Percentiles rank a stretch among this genome's conserved stretches.
Evolutionary conservation across 2,113 vertebrate genomes (phyloP).

Genomic region (Dromaius novaehollandiae): DNA sequence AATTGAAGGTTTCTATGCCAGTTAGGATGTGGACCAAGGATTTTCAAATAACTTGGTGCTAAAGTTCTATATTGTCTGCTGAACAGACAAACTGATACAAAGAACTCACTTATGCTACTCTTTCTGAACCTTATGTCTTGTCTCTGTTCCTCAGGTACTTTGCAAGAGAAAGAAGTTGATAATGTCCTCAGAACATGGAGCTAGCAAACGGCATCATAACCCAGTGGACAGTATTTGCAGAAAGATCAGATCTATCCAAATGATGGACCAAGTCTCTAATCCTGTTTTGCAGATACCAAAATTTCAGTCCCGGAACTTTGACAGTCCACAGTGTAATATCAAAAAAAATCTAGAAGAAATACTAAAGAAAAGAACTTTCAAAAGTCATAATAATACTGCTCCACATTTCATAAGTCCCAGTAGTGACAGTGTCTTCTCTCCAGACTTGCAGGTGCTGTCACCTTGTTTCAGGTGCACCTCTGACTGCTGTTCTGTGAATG

Average conservation of each 20-base stretch:
- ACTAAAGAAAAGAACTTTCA: conserved; percentile 76
- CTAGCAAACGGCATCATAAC: conserved; percentile 79
- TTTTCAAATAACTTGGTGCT: background rate
- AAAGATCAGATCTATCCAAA: conserved; percentile 88
- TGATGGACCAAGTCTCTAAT: conserved; percentile 80
- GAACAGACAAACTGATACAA: fast-evolving
- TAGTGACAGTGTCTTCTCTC: background rate
- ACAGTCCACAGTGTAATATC: conserved; percentile 78
- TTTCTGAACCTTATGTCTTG: background rate
- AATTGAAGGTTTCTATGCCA: background rate
- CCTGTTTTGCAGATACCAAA: conserved; percentile 83
- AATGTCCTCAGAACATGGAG: conserved; percentile 28
- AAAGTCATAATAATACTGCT: background rate
- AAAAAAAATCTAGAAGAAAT: conserved; percentile 82
- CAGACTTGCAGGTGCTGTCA: background rate
- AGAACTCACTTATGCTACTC: background rate
- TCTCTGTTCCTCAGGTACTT: background rate
- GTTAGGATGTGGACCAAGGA: background rate
- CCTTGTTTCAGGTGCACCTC: background rate
- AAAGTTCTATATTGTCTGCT: background rate
- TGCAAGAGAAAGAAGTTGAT: background rate
- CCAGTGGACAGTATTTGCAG: conserved; percentile 91
- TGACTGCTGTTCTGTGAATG: background rate
- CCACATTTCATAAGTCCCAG: background rate
- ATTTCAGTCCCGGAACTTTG: conserved; percentile 80